Evolutionary conservation across 2,797 vertebrate species (phyloP).

Genomic region (Toxotes lorentzi): DNA sequence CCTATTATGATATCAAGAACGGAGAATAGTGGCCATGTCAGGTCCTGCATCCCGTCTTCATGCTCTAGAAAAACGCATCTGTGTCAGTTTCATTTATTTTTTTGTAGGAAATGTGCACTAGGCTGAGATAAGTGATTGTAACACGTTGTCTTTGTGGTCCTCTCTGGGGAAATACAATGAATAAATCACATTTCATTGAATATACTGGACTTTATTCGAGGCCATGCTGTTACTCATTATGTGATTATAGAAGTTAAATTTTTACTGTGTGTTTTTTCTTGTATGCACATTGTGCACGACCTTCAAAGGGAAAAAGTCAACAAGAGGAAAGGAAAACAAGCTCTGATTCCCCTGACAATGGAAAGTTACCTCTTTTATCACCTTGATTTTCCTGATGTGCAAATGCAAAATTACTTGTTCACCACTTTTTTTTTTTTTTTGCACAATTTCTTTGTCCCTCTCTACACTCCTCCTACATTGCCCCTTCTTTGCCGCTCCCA

Average conservation of each 20-base stretch:
- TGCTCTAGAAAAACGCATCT: slow-evolving; percentile 41
- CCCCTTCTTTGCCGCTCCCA: slow-evolving; percentile 33
- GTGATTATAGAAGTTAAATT: slow-evolving; percentile 42
- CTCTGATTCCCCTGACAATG: slow-evolving; percentile 42
- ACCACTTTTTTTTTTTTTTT: slow-evolving; percentile 39
- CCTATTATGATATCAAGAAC: slow-evolving; percentile 57
- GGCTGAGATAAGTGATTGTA: slow-evolving; percentile 57
- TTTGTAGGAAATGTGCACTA: slow-evolving; percentile 48
- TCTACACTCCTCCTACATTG: background rate
- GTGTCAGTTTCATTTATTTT: slow-evolving; percentile 23
- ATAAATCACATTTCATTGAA: slow-evolving; percentile 55
- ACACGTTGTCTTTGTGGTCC: slow-evolving; percentile 29
- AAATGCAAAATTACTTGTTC: slow-evolving; percentile 41
- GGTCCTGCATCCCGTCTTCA: slow-evolving; percentile 30
- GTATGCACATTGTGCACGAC: slow-evolving; percentile 26
- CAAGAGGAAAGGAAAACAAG: slow-evolving; percentile 21
- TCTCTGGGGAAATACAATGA: slow-evolving; percentile 38
- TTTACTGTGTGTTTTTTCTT: slow-evolving; percentile 29
- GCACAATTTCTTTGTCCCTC: slow-evolving; percentile 23
- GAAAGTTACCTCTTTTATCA: slow-evolving; percentile 58
- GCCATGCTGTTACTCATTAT: slow-evolving; percentile 42
- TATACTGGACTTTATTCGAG: slow-evolving; percentile 38
- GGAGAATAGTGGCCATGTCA: slow-evolving; percentile 20
- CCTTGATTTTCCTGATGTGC: slow-evolving; percentile 55
- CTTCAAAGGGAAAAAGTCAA: slow-evolving; percentile 54